Conservation (phyloP, 2,797 vertebrate genomes). For the Epinephelus awoara region DNA sequence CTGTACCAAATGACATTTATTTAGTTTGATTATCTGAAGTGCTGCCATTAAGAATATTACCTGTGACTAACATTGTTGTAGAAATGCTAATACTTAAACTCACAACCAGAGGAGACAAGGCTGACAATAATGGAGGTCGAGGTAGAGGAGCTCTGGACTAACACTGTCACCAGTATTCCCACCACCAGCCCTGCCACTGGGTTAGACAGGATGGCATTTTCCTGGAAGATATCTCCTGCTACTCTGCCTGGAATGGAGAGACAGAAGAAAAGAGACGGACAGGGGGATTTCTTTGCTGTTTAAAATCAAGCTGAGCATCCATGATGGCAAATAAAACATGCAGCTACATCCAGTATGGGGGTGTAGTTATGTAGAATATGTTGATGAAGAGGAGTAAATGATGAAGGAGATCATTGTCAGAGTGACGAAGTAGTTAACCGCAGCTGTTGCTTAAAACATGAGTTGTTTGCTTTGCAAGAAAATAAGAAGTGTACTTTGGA, state of each 20-base stretch:
- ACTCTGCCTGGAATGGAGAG: slow-evolving; percentile 83
- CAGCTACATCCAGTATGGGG: no score
- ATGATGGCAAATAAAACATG: neutral
- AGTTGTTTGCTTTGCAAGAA: no score
- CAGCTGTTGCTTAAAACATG: no score
- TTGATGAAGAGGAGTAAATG: no score
- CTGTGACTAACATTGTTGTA: neutral
- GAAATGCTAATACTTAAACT: slow-evolving; percentile 35
- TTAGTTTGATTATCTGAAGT: neutral
- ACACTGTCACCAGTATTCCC: slow-evolving; percentile 89
- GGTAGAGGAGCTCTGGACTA: slow-evolving; percentile 92
- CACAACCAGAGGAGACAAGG: slow-evolving; percentile 90
- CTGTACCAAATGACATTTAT: slow-evolving; percentile 11
- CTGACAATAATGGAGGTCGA: slow-evolving; percentile 91
- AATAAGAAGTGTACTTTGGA: no score
- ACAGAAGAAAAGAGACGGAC: neutral
- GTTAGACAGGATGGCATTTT: slow-evolving; percentile 88
- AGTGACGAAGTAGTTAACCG: no score
- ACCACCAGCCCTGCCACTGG: slow-evolving; percentile 89
- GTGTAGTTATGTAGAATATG: no score
- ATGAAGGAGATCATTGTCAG: no score
- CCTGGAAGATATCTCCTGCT: slow-evolving; percentile 90
- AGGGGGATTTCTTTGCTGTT: neutral
- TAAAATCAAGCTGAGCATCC: neutral
- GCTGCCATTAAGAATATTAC: neutral